phyloP scores from a whole-genome alignment of 2,888 invertebrate genomes.

The Acanthosoma haemorrhoidale region DNA sequence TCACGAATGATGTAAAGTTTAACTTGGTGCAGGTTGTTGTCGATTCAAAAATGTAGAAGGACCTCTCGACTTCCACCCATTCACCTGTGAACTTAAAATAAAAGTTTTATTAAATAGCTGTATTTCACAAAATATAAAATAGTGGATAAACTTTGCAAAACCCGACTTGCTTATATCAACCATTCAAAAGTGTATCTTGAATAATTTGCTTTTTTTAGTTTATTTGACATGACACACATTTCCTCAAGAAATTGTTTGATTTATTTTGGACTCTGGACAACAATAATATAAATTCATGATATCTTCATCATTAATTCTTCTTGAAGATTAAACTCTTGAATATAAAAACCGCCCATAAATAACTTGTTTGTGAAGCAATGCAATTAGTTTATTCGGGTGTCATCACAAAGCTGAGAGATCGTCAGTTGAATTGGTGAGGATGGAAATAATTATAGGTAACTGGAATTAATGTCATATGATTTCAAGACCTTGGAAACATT shows the following conservation, averaged over 20 bases:
- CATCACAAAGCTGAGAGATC: not conserved
- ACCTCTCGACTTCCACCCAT: constrained; percentile 72
- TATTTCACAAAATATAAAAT: too few species aligned
- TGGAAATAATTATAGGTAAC: not conserved
- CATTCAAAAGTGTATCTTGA: too few species aligned
- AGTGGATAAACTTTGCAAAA: too few species aligned
- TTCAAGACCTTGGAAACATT: not conserved
- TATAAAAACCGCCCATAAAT: not conserved
- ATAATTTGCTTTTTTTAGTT: too few species aligned
- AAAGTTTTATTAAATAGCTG: constrained; percentile 38
- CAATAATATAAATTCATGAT: too few species aligned
- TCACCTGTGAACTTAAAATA: constrained; percentile 57
- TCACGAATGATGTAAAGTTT: constrained; percentile 49
- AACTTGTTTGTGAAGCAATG: not conserved
- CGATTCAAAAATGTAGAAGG: constrained; percentile 68
- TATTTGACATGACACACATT: too few species aligned
- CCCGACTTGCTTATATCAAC: too few species aligned
- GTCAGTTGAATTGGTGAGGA: not conserved
- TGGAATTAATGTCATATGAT: constrained; percentile 3
- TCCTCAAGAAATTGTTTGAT: too few species aligned
- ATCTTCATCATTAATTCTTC: not conserved
- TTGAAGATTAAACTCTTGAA: not conserved
- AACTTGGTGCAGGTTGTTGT: constrained; percentile 64
- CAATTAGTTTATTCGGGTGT: too few species aligned
- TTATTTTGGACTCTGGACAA: too few species aligned